Conservation (phyloP, 2,888 invertebrate genomes). For the Eupeodes luniger region DNA sequence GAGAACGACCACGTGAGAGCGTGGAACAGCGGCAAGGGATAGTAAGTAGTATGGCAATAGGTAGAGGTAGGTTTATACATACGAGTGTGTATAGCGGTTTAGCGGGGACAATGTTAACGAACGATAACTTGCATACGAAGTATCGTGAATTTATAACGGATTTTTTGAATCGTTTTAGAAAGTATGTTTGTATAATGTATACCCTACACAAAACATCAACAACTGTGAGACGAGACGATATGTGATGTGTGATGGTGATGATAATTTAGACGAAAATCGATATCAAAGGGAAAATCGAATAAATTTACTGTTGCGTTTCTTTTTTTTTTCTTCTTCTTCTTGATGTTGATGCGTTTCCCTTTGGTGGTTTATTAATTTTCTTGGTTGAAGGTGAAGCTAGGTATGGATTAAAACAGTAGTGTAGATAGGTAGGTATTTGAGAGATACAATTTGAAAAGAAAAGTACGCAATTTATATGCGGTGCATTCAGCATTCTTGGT, state of each 20-base stretch:
- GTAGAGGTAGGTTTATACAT: too few relatives aligned
- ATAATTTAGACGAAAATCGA: constrained; percentile 32
- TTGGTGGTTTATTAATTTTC: neutral
- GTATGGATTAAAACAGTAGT: neutral
- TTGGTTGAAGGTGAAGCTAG: neutral
- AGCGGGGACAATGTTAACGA: constrained; percentile 53
- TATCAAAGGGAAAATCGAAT: constrained; percentile 50
- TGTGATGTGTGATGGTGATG: neutral
- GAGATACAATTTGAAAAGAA: neutral
- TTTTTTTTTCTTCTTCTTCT: constrained; percentile 10
- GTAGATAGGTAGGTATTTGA: neutral
- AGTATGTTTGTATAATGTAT: constrained; percentile 44
- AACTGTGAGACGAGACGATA: neutral
- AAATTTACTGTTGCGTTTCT: constrained; percentile 5
- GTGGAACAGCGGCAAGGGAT: neutral
- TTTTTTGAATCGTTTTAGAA: constrained; percentile 70
- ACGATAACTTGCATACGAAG: constrained; percentile 58
- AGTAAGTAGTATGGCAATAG: neutral
- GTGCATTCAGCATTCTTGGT: too few relatives aligned
- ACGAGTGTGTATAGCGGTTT: neutral
- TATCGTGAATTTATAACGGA: constrained; percentile 68
- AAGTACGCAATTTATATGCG: too few relatives aligned
- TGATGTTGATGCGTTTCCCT: neutral
- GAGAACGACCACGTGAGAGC: constrained; percentile 30
- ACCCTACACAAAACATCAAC: constrained; percentile 7